Percentiles rank a stretch among this genome's conserved stretches.
Conservation (phyloP, 2,797 vertebrate genomes). For the Fundulus diaphanus region DNA sequence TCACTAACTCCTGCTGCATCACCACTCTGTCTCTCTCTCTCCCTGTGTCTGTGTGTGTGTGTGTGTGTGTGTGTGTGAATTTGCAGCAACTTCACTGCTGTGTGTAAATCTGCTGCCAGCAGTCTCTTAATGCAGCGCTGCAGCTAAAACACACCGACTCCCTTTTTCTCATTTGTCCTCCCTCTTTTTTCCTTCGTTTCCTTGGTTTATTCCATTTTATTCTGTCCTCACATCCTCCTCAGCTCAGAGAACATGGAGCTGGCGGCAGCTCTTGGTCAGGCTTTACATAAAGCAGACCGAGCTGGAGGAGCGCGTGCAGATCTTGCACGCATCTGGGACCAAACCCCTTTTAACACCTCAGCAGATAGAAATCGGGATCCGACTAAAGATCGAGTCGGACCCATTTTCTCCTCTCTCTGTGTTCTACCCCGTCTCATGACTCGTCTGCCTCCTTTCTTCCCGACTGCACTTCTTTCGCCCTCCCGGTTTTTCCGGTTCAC, state of each 20-base stretch:
- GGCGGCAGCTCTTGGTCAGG: not conserved
- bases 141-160: constrained; percentile 19
- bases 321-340: constrained; percentile 1
- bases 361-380: not conserved
- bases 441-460: not conserved
- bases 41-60: constrained; percentile 8
- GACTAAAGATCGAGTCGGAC: not conserved
- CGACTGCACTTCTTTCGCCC: not conserved
- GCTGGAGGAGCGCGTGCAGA: constrained; percentile 3
- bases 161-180: not conserved
- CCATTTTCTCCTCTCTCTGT: constrained; percentile 15
- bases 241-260: not conserved
- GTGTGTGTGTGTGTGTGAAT: constrained; percentile 26
- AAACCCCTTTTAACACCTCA: not conserved
- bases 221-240: not conserved
- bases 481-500: constrained; percentile 2
- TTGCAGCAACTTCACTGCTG: constrained; percentile 28
- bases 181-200: not conserved
- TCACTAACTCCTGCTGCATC: constrained; percentile 56
- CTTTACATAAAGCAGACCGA: constrained; percentile 51
- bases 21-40: constrained; percentile 11
- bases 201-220: not conserved
- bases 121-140: constrained; percentile 34
- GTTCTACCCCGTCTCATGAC: not conserved
- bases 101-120: constrained; percentile 37